Evolutionary conservation across 1,140 invertebrate species (phyloP).

Genomic region (Papilio polytes): DNA sequence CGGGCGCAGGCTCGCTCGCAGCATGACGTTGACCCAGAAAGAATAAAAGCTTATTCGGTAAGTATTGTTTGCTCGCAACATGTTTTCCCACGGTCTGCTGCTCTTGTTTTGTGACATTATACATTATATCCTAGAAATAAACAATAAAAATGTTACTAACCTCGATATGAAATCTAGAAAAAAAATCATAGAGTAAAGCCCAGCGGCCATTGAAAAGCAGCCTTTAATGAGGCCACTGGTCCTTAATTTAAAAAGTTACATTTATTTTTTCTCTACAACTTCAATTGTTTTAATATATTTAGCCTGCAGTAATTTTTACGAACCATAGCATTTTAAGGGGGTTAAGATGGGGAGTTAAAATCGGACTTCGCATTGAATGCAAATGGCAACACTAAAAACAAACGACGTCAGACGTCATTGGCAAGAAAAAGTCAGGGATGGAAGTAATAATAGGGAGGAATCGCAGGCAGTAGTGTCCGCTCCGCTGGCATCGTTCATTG

Average conservation of each 20-base stretch:
- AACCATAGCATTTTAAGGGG: not conserved
- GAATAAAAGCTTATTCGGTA: conserved; percentile 79
- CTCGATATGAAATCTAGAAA: not conserved
- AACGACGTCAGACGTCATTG: not conserved
- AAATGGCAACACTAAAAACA: conserved; percentile 17
- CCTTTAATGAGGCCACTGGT: not conserved
- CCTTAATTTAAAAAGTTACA: not conserved
- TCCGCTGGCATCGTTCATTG: conserved; percentile 18
- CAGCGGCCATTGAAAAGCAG: not conserved
- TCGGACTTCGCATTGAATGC: not conserved
- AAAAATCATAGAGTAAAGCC: not conserved
- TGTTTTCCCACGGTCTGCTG: conserved; percentile 3
- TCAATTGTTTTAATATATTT: too few relatives aligned
- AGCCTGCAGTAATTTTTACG: too few relatives aligned
- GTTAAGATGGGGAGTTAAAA: not conserved
- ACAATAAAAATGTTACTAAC: not conserved
- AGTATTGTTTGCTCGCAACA: conserved; percentile 48
- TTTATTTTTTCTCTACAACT: not conserved
- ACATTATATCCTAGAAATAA: not conserved
- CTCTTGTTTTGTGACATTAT: not conserved
- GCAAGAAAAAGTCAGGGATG: not conserved
- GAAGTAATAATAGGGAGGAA: not conserved
- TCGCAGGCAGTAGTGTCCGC: conserved; percentile 14
- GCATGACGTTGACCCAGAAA: conserved; percentile 77
- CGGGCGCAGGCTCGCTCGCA: conserved; percentile 74